phyloP scores from a whole-genome alignment of 2,113 vertebrate species.

The Leuciscus idus region DNA sequence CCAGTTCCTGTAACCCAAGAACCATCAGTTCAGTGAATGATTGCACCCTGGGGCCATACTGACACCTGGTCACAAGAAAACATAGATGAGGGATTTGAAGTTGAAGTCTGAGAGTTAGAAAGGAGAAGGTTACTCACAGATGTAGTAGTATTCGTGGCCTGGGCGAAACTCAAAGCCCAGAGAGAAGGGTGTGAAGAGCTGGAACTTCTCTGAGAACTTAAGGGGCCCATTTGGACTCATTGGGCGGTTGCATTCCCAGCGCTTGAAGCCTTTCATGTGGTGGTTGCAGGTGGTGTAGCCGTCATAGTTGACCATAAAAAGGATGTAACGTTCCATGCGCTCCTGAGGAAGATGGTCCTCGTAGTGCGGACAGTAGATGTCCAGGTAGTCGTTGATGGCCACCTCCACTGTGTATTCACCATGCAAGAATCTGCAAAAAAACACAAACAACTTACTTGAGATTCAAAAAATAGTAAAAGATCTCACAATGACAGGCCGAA shows the following conservation, averaged over 20 bases:
- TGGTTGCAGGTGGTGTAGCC: slow-evolving; percentile 90
- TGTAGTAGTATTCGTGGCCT: slow-evolving; percentile 93
- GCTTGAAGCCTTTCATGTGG: slow-evolving; percentile 90
- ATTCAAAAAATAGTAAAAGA: not conserved
- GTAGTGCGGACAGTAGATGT: slow-evolving; percentile 97
- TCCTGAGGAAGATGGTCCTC: slow-evolving; percentile 78
- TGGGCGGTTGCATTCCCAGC: slow-evolving; percentile 95
- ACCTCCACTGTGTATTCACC: slow-evolving; percentile 94
- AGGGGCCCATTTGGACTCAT: slow-evolving; percentile 86
- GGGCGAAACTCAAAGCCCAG: slow-evolving; percentile 96
- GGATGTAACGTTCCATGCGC: slow-evolving; percentile 87
- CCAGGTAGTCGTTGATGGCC: slow-evolving; percentile 96
- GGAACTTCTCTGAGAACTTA: slow-evolving; percentile 97
- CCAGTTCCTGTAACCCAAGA: slow-evolving; percentile 52
- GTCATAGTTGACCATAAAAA: slow-evolving; percentile 96
- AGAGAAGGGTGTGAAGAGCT: slow-evolving; percentile 97
- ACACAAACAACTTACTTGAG: not conserved
- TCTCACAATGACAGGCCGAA: not conserved
- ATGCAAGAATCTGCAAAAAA: slow-evolving; percentile 81
- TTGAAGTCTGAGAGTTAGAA: slow-evolving; percentile 10
- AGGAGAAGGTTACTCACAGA: slow-evolving; percentile 83
- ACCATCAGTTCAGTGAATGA: slow-evolving; percentile 37
- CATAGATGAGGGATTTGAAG: not conserved
- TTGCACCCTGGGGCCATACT: slow-evolving; percentile 22
- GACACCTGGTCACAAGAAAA: slow-evolving; percentile 38